Percentiles rank a stretch among this genome's conserved stretches.
Conservation (phyloP, 2,113 vertebrate species). For the Ptilonorhynchus violaceus region DNA sequence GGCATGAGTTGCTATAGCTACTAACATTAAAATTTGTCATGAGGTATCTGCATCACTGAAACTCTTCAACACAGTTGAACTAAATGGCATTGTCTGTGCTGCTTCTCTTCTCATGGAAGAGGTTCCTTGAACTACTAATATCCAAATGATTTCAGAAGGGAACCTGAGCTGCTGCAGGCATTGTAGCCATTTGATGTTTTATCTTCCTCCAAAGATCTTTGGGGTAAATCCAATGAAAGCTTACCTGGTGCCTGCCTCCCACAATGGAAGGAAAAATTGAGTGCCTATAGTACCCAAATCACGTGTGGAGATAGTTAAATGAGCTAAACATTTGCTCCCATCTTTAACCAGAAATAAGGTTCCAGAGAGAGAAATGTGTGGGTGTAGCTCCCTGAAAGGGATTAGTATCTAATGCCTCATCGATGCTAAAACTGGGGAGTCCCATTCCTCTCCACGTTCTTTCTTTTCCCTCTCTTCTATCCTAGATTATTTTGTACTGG, state of each 20-base stretch:
- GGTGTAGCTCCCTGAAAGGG: not conserved
- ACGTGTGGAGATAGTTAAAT: not conserved
- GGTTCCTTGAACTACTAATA: not conserved
- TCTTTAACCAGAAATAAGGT: not conserved
- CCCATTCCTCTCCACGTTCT: not conserved
- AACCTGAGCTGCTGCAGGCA: not conserved
- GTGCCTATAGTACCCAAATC: not conserved
- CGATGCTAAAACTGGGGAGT: not conserved
- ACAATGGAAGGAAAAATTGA: not conserved
- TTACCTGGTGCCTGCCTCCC: not conserved
- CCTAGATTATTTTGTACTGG: not conserved
- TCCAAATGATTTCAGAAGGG: not conserved
- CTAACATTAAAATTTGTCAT: not conserved
- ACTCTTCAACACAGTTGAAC: not conserved
- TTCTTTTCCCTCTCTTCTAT: not conserved
- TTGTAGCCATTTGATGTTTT: not conserved
- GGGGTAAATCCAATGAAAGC: not conserved
- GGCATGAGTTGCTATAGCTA: not conserved
- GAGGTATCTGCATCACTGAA: not conserved
- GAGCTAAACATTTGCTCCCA: not conserved
- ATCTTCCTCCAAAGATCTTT: not conserved
- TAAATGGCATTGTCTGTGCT: not conserved
- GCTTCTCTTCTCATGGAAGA: not conserved
- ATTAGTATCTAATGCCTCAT: not conserved
- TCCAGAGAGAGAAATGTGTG: not conserved